These are phyloP conservation scores for Conchocele bisecta DNA, from an alignment of 2,888 invertebrate genomes.

Conservation along the genomic window DNA sequence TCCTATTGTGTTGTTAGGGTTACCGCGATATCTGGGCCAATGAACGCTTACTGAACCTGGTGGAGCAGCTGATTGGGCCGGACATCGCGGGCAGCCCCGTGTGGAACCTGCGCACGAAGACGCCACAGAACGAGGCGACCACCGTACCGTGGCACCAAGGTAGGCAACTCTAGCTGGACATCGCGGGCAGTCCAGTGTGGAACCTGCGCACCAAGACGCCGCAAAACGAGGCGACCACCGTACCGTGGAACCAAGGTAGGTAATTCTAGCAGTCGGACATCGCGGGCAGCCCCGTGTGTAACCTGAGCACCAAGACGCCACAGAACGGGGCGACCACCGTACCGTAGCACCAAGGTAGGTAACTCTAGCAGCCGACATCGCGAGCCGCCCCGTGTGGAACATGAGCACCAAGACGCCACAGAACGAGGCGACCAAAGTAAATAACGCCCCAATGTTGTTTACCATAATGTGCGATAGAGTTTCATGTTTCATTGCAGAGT, in stretches of 20 bases:
- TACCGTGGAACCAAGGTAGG: constrained; percentile 81
- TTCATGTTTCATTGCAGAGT: too few species aligned
- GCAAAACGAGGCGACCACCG: too few species aligned
- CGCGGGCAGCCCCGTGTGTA: constrained; percentile 79
- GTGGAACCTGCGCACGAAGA: constrained; percentile 79
- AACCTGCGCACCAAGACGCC: too few species aligned
- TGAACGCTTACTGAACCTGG: constrained; percentile 72
- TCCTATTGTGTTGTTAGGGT: constrained; percentile 66
- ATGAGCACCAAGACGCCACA: too few species aligned
- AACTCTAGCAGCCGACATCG: too few species aligned
- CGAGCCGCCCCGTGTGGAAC: too few species aligned
- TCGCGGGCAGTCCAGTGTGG: too few species aligned
- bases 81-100: constrained; percentile 78
- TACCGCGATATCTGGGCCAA: constrained; percentile 72
- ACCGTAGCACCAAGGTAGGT: constrained; percentile 80
- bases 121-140: constrained; percentile 75
- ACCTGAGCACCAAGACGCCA: constrained; percentile 79
- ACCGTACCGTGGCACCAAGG: constrained; percentile 82
- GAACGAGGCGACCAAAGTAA: too few species aligned
- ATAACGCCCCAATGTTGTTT: too few species aligned
- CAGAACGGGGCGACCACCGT: constrained; percentile 76
- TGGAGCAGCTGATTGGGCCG: constrained; percentile 78
- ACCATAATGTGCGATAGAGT: too few species aligned
- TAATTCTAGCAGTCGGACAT: constrained; percentile 70
- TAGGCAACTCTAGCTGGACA: too few species aligned